Base-by-base conservation (phyloP, 2,888 invertebrate species). In the Argyra leucocephala region DNA sequence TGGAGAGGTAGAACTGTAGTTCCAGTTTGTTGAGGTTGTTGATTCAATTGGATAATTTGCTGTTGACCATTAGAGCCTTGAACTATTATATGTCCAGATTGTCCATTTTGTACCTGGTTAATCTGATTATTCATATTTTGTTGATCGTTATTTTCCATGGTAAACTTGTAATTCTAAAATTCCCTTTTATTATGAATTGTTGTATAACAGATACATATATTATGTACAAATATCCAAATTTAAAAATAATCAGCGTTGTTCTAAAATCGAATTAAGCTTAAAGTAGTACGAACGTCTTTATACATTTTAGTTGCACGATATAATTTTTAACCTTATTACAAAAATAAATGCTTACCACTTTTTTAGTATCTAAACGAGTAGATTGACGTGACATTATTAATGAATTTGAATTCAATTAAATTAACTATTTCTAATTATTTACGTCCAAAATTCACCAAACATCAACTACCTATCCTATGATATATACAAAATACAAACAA, bases 321-420 rank as follows among this genome's bases (percentile, higher is more conserved):
- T 31, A 6, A 1, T 31, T 7, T 31, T 7, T 31, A 2, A 31
- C n/a, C 66, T 31, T 21, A 63, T 64, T 67, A 24, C 63, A 63
- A 64, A 24, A 61, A 57, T 12, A 66, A 77, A 18, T 48, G 7
- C 80, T 77, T 74, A 80, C 80, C 76, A 80, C 80, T 80, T 80
- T 80, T 65, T 80, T 80, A 10, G 76, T 72, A 70, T 80, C 80
- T 64, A 79, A 70, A 67, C 77, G 71, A n/a, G 76, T 73, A 57
- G 74, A 70, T 74, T 79, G 80, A 26, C 80, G 74, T 3, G 80
- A 80, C 80, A 80, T 80, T 61, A 5, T 23, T 12, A 21, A 57
- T 2, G 7, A 31, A 31, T 31, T 31, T 31, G 12, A 31, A 31
- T n/a, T n/a, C 7, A 31, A 31, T 31, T 26, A 26, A 26, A 10